Evolutionary conservation across 2,888 invertebrate species (phyloP), one percentile per base, ranked within the genome.

Genomic region (Caenorhabditis imperialis): DNA sequence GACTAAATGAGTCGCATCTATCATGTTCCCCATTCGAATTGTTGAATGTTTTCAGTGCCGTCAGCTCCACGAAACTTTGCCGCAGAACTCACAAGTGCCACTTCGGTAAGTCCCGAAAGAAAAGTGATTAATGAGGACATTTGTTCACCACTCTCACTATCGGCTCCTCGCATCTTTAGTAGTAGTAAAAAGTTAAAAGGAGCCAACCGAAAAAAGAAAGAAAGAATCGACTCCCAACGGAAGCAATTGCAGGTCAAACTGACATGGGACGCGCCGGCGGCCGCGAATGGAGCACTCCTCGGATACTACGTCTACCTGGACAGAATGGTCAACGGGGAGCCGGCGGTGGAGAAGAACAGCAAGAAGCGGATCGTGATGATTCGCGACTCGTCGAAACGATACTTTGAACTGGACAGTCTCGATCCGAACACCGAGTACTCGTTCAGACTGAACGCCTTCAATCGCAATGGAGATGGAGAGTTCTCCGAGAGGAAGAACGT

Each of bases 401-500:
- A 84, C 51, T 79, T 82, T 12, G 73, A 81, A 18, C 51, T 88
- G 55, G 93, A 93, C 14, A 94, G 93, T 14, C 91, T 99, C 45
- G 95, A 96, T 89, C 96, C 99, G 3, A 96, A 98, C 88, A 96
- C 98, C 0, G 92, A 92, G 84, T 99, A 99, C 90, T 93, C 93
- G 60, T 93, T 96, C 69, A 88, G 89, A 72, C 95, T 98, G 69
- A 96, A 96, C 0, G 99, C 97, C 0, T 91, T 97, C 74, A 99
- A 98, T 3, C 92, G 96, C 77, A 95, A 95, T 89, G 99, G 99
- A 44, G 98, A 99, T 89, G 99, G 99, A 20, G 93, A 94, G 89
- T 91, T 96, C 79, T 96, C 96, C 88, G 90, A 92, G 73, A 93
- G 94, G 23, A 93, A 93, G 63, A 93, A 95, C 2, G 93, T 87